Percentiles rank a stretch among this genome's conserved stretches.
These are phyloP conservation scores for Pristionchus arcanus DNA, from an alignment of 2,888 invertebrate species.

Conservation along the genomic window DNA sequence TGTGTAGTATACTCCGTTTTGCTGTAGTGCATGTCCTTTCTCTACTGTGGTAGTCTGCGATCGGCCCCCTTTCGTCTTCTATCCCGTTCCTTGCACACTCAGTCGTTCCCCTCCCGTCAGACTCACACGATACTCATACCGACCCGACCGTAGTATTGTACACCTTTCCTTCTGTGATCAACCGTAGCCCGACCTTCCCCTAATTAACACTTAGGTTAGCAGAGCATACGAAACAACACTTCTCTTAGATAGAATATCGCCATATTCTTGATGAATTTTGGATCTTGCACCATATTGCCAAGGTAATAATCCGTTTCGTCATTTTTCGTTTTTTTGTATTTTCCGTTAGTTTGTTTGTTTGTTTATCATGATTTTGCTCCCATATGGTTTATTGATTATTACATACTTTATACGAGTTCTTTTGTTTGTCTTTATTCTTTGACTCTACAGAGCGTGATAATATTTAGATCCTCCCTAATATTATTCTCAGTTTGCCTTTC, in stretches of 20 bases:
- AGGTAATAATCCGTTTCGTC: background rate
- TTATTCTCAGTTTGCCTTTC: conserved; percentile 9
- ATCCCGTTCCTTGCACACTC: background rate
- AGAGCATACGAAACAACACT: background rate
- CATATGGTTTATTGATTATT: conserved; percentile 14
- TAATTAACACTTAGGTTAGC: conserved; percentile 35
- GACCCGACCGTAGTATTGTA: background rate
- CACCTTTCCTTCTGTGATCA: background rate
- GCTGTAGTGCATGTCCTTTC: conserved; percentile 35
- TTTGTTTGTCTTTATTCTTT: background rate
- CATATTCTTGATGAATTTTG: background rate
- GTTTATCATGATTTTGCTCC: background rate
- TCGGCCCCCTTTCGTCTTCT: background rate
- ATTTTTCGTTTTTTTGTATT: conserved; percentile 2
- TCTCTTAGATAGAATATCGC: background rate
- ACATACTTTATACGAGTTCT: background rate
- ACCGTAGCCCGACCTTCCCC: conserved; percentile 13
- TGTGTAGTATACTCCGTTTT: background rate
- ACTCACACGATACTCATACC: conserved; percentile 44
- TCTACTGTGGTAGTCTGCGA: background rate
- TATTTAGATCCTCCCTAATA: conserved; percentile 13
- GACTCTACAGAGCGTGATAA: conserved; percentile 15
- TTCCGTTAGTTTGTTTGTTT: conserved; percentile 18
- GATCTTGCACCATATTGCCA: conserved; percentile 39
- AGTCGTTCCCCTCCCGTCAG: background rate